Base-by-base conservation (phyloP, 2,113 vertebrate genomes). In the Taxidea taxus region DNA sequence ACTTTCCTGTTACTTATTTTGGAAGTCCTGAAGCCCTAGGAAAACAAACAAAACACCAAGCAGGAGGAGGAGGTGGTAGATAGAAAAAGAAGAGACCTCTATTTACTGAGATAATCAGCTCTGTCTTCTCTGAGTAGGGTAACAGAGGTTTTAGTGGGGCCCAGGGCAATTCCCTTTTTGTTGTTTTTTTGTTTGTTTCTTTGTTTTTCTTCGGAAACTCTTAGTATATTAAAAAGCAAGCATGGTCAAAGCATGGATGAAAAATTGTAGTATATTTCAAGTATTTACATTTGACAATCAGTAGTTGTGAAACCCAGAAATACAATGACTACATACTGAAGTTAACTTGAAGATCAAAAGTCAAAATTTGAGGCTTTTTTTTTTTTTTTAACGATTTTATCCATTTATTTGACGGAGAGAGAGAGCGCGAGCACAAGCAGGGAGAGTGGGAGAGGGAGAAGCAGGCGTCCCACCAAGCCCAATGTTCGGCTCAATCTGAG, bases 261-360 rank as follows among this genome's bases (percentile, higher is more conserved):
- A 74, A 87, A 91, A 23, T 51, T 62, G n/a, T 34, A 14, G 18
- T 18, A 54, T 39, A 81, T 37, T 92, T 90, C 29, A 51, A 88
- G 66, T 87, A 90, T 84, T 80, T 95, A 90, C 25, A 84, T 87
- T 91, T 86, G 78, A 74, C 66, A 90, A 72, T n/a, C 62, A 68
- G 49, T 93, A 21, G 89, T 87, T 87, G n/a, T 64, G 72, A 96
- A 91, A 74, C 74, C 88, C 56, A 68, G 60, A 91, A 96, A 85
- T 39, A 39, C 49, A 78, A 62, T 80, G 78, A n/a, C 80, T 78
- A 78, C 51, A 81, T 78, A 44, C 72, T 96, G 78, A 94, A 74
- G 29, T 96, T 94, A 60, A 95, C 87, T 84, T 87, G 83, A 91
- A 94, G 64, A 86, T 94, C 72, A 81, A 77, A 97, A 88, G 93